phyloP scores from a whole-genome alignment of 2,113 vertebrate genomes.

The Notechis scutatus region DNA sequence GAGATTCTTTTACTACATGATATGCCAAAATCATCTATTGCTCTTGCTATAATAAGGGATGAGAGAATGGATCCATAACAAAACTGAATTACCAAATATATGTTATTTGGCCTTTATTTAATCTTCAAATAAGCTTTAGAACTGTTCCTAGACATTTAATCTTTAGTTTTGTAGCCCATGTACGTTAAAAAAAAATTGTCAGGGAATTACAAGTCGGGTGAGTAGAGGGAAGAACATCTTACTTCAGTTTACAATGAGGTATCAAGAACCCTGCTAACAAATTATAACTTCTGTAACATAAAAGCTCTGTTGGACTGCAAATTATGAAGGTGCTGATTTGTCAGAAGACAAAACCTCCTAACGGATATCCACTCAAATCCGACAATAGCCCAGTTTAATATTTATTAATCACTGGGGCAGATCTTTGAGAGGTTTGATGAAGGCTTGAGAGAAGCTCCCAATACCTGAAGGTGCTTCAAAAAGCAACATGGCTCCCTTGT shows the following conservation, averaged over 20 bases:
- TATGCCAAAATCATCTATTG: constrained; percentile 60
- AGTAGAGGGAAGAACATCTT: constrained; percentile 59
- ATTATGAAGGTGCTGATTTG: constrained; percentile 1
- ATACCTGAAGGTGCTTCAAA: not conserved
- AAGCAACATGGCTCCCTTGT: not conserved
- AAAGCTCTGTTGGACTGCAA: constrained; percentile 59
- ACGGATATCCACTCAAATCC: not conserved
- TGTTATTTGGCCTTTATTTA: constrained; percentile 79
- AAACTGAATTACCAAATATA: constrained; percentile 72
- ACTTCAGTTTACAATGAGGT: constrained; percentile 65
- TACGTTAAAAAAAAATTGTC: constrained; percentile 72
- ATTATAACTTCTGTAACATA: constrained; percentile 59
- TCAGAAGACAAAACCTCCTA: not conserved
- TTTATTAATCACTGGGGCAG: not conserved
- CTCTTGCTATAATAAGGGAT: constrained; percentile 48
- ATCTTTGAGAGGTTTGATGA: not conserved
- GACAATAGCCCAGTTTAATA: not conserved
- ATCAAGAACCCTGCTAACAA: constrained; percentile 55
- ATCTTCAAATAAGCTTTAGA: constrained; percentile 77
- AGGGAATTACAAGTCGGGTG: constrained; percentile 65
- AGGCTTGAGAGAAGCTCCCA: not conserved
- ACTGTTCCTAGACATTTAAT: constrained; percentile 76
- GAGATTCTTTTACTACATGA: constrained; percentile 48
- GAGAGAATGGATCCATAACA: constrained; percentile 57
- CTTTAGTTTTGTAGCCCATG: constrained; percentile 77